A percentile compares a stretch with the other conserved stretches of the same genome.
phyloP scores from a whole-genome alignment of 2,797 vertebrate species.

The Xenentodon cancila region DNA sequence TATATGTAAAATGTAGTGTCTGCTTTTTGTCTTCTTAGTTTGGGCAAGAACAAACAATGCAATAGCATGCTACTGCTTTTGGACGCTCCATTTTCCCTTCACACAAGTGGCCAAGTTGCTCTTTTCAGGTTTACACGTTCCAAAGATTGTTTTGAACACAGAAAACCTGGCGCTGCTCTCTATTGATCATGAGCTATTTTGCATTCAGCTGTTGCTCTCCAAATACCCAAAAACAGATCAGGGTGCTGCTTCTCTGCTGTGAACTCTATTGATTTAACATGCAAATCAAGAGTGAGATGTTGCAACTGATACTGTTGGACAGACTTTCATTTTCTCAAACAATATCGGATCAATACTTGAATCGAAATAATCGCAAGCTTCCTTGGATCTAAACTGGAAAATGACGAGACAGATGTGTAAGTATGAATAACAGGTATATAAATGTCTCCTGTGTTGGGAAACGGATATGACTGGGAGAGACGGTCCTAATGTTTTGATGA shows the following conservation, averaged over 20 bases:
- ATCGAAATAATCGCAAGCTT: constrained; percentile 30
- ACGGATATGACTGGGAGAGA: constrained; percentile 50
- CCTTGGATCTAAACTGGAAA: constrained; percentile 32
- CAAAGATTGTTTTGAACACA: neutral
- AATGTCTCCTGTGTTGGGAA: constrained; percentile 43
- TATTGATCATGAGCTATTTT: constrained; percentile 57
- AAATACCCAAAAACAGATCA: constrained; percentile 39
- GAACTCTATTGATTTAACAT: constrained; percentile 67
- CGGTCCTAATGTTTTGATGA: constrained; percentile 63
- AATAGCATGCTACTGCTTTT: no score
- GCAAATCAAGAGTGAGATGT: constrained; percentile 33
- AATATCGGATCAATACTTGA: constrained; percentile 51
- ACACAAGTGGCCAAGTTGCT: neutral
- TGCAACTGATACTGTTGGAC: constrained; percentile 32
- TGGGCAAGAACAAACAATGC: no score
- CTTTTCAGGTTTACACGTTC: neutral
- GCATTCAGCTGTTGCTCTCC: constrained; percentile 54
- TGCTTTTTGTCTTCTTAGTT: no score
- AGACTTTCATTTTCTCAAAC: constrained; percentile 43
- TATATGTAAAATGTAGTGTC: no score
- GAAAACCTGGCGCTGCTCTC: constrained; percentile 29
- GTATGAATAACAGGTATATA: constrained; percentile 48
- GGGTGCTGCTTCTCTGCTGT: constrained; percentile 23
- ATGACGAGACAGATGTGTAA: constrained; percentile 38
- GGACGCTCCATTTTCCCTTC: no score